phyloP scores from a whole-genome alignment of 1,140 invertebrate genomes.

The Chionoecetes opilio region DNA sequence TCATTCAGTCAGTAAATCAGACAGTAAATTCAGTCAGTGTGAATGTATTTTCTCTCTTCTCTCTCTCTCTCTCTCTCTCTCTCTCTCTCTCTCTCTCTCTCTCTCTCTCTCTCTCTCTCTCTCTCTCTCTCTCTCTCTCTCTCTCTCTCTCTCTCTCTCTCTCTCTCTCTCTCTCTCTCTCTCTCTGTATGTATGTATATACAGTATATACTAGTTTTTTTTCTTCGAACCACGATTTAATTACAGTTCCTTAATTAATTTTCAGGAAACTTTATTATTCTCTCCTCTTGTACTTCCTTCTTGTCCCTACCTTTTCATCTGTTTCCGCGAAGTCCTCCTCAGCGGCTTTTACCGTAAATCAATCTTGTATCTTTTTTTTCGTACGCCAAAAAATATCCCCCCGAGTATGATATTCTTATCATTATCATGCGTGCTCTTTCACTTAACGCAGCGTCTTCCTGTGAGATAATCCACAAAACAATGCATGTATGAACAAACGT shows the following conservation, averaged over 20 bases:
- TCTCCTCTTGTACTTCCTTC: not conserved
- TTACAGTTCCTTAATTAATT: not conserved
- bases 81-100: not conserved
- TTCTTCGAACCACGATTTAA: not conserved
- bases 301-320: not conserved
- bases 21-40: not conserved
- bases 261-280: not conserved
- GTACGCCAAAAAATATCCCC: not conserved
- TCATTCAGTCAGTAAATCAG: not conserved
- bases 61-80: not conserved
- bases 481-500: too few relatives aligned
- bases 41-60: not conserved
- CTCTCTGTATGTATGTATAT: too few relatives aligned
- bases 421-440: not conserved
- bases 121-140: conserved; percentile 43
- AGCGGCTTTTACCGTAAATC: not conserved
- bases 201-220: not conserved
- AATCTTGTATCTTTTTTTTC: not conserved
- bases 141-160: conserved; percentile 47
- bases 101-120: conserved; percentile 4
- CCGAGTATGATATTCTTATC: not conserved
- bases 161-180: conserved; percentile 35
- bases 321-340: not conserved
- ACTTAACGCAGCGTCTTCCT: not conserved
- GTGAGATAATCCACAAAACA: too few relatives aligned